Evolutionary conservation across 2,797 vertebrate species (phyloP).

Genomic region (Brachyalestes nurse): DNA sequence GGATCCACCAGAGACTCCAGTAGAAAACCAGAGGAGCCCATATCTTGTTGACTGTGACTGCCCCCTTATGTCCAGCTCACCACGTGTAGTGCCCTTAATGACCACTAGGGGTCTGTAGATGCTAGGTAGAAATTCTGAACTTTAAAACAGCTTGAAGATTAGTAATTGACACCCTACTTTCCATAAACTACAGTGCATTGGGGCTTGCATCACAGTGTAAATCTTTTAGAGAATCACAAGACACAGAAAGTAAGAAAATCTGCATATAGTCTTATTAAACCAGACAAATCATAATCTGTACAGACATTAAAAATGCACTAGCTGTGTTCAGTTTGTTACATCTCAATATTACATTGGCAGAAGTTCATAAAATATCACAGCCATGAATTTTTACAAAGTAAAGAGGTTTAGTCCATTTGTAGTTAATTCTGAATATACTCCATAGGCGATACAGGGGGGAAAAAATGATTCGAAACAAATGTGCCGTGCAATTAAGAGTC

Average conservation of each 20-base stretch:
- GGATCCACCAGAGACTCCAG: not conserved
- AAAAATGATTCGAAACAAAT: conserved; percentile 22
- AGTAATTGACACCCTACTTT: too few species aligned
- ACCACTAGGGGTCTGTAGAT: not conserved
- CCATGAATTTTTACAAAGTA: conserved; percentile 38
- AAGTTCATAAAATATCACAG: conserved; percentile 60
- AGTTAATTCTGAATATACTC: conserved; percentile 13
- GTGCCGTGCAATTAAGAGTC: conserved; percentile 29
- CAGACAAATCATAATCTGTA: conserved; percentile 91
- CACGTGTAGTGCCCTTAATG: not conserved
- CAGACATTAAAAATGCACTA: conserved; percentile 81
- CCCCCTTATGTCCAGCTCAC: not conserved
- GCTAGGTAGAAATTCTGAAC: not conserved
- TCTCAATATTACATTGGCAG: conserved; percentile 84
- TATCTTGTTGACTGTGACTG: not conserved
- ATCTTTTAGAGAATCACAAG: not conserved
- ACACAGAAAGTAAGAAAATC: conserved; percentile 47
- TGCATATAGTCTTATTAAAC: conserved; percentile 87
- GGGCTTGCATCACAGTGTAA: not conserved
- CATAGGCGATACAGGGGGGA: conserved; percentile 34
- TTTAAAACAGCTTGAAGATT: not conserved
- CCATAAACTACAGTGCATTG: not conserved
- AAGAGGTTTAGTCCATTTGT: conserved; percentile 33
- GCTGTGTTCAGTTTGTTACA: conserved; percentile 86
- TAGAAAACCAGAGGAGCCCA: not conserved